These are phyloP conservation scores for Calonectris borealis DNA, from an alignment of 2,113 vertebrate genomes.

Conservation along the genomic window DNA sequence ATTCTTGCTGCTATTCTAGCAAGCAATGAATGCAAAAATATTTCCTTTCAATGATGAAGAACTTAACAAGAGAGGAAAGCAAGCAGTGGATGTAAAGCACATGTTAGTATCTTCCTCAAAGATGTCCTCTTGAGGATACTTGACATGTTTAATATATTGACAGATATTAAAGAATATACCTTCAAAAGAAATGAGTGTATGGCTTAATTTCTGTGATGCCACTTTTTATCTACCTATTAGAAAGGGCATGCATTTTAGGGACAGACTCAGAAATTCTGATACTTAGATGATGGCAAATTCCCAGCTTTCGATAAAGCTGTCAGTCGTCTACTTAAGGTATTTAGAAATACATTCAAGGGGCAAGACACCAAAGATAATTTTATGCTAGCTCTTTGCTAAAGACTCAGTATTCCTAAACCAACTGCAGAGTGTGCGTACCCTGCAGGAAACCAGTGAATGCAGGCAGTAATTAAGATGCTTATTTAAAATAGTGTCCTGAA, in stretches of 20 bases:
- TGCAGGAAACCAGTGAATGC: background rate
- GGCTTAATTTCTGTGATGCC: background rate
- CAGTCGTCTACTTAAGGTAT: background rate
- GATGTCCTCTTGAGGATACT: background rate
- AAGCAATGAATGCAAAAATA: background rate
- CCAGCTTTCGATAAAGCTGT: constrained; percentile 24
- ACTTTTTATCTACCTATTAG: background rate
- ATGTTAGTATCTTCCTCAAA: background rate
- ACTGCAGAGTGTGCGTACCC: background rate
- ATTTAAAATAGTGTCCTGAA: background rate
- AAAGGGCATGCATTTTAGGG: background rate
- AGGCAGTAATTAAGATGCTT: constrained; percentile 8
- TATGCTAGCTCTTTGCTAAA: constrained; percentile 11
- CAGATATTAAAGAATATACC: background rate
- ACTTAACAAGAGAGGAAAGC: background rate
- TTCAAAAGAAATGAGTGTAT: background rate
- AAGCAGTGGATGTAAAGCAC: background rate
- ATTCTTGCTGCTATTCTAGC: background rate
- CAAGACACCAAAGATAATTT: constrained; percentile 9
- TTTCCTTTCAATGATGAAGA: background rate
- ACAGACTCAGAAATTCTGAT: background rate
- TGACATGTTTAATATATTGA: background rate
- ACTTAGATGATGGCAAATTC: background rate
- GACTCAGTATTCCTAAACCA: background rate
- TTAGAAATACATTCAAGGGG: background rate